These are phyloP conservation scores for Cosmia pyralina DNA, from an alignment of 2,888 invertebrate species.

Conservation along the genomic window DNA sequence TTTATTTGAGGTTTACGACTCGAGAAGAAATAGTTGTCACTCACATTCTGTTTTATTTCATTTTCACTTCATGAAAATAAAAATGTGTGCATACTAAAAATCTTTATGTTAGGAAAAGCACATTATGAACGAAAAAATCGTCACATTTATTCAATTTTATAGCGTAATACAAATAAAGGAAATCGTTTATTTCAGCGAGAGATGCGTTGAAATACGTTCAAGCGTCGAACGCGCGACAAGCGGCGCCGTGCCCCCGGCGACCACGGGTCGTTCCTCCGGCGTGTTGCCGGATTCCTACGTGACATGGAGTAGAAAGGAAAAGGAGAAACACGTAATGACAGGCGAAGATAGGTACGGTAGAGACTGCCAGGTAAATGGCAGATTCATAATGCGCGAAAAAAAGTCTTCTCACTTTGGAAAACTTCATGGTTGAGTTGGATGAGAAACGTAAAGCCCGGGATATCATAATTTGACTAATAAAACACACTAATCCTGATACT, in stretches of 20 bases:
- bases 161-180: conserved; percentile 70
- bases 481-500: not conserved
- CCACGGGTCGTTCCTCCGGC: conserved; percentile 68
- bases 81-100: conserved; percentile 47
- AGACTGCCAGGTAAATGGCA: not conserved
- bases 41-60: conserved; percentile 18
- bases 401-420: not conserved
- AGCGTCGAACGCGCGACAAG: conserved; percentile 44
- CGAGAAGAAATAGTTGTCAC: conserved; percentile 33
- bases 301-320: conserved; percentile 66
- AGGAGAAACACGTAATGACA: not conserved
- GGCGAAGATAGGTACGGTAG: too few species aligned
- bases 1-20: conserved; percentile 41
- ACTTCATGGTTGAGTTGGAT: not conserved
- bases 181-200: conserved; percentile 71
- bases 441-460: not conserved
- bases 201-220: conserved; percentile 54
- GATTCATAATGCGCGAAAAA: not conserved
- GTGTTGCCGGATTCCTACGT: conserved; percentile 73
- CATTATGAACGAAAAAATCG: conserved; percentile 69
- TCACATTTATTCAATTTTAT: conserved; percentile 72
- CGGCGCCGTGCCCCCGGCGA: conserved; percentile 47
- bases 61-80: conserved; percentile 33
- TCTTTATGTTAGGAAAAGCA: conserved; percentile 63
- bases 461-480: not conserved